Evolutionary conservation across 2,113 vertebrate genomes (phyloP).

Genomic region (Datnioides undecimradiatus): DNA sequence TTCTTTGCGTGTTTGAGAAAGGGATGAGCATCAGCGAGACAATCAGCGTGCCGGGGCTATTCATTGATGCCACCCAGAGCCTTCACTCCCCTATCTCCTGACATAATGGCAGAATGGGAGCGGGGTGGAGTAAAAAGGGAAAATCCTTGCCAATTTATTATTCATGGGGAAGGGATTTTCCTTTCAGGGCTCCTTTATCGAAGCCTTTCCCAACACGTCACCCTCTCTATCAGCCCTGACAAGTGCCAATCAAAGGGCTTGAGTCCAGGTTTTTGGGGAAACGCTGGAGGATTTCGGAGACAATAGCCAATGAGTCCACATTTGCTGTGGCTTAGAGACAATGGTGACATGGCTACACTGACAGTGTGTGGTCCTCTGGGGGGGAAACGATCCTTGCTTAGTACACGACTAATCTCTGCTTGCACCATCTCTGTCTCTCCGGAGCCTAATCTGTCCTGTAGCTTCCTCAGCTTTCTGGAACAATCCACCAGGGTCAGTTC

Average conservation of each 20-base stretch:
- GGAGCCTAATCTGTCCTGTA: constrained; percentile 91
- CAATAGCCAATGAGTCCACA: constrained; percentile 77
- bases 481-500: constrained; percentile 90
- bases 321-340: constrained; percentile 83
- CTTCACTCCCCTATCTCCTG: constrained; percentile 83
- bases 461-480: constrained; percentile 86
- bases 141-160: constrained; percentile 84
- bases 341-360: constrained; percentile 87
- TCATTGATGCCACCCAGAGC: constrained; percentile 90
- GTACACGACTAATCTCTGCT: constrained; percentile 93
- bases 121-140: constrained; percentile 82
- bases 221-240: constrained; percentile 93
- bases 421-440: constrained; percentile 84
- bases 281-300: constrained; percentile 79
- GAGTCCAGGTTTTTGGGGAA: constrained; percentile 80
- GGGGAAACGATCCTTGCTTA: constrained; percentile 82
- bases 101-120: constrained; percentile 67
- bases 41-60: constrained; percentile 86
- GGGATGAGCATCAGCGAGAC: constrained; percentile 86
- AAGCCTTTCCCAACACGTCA: constrained; percentile 85
- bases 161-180: constrained; percentile 89
- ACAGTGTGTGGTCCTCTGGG: constrained; percentile 95
- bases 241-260: constrained; percentile 95
- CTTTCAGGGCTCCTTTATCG: constrained; percentile 85
- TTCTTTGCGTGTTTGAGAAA: constrained; percentile 89